Evolutionary conservation across 2,888 invertebrate species (phyloP).

Genomic region (Ptychoptera albimana): DNA sequence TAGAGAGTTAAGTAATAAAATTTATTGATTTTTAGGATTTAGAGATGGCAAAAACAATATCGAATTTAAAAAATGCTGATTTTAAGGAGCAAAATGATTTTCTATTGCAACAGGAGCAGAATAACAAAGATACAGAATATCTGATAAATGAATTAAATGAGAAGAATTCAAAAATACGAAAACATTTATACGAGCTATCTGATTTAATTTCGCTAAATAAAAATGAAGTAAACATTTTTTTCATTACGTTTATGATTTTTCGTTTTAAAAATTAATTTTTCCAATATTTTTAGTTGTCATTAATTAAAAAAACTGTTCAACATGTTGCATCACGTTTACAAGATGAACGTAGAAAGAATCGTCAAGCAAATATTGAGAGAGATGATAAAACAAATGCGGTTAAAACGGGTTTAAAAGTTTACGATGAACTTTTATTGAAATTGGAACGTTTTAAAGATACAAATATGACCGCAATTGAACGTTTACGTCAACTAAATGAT

Average conservation of each 20-base stretch:
- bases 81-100: conserved; percentile 34
- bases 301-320: conserved; percentile 23
- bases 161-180: conserved; percentile 26
- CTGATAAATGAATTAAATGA: conserved; percentile 28
- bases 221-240: conserved; percentile 30
- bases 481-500: conserved; percentile 25
- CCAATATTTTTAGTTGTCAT: conserved; percentile 18
- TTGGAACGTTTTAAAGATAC: conserved; percentile 18
- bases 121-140: conserved; percentile 34
- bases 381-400: conserved; percentile 15
- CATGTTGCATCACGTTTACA: conserved; percentile 21
- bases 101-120: conserved; percentile 33
- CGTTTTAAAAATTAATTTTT: too few species aligned
- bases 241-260: too few species aligned
- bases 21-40: conserved; percentile 12
- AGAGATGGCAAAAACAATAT: conserved; percentile 15
- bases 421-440: conserved; percentile 14
- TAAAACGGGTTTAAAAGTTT: conserved; percentile 12
- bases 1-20: conserved; percentile 1
- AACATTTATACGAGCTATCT: conserved; percentile 19
- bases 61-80: conserved; percentile 24
- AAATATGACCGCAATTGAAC: conserved; percentile 22
- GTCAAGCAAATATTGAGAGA: conserved; percentile 15
- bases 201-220: conserved; percentile 25
- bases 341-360: conserved; percentile 22